Base-by-base conservation (phyloP, 2,113 vertebrate species). In the Kobus ellipsiprymnus region DNA sequence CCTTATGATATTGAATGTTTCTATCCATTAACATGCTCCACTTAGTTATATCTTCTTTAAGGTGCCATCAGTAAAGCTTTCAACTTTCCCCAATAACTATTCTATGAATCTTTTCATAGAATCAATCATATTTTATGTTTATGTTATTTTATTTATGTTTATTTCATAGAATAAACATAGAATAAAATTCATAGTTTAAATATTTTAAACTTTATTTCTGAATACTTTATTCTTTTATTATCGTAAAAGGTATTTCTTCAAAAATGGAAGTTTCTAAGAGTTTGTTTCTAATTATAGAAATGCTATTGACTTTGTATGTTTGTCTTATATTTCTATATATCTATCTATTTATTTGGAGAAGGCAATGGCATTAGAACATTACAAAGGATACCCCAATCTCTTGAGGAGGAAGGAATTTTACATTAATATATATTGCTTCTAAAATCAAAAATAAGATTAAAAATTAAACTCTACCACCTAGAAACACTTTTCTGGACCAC, bases 361-460 rank as follows among this genome's bases (percentile, higher is more conserved):
- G 52, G 52, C 52, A 54, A 54, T 54, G 52, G 52, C 52, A 54
- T 90, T 83, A 29, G 71, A 93, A 82, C 4, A 30, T 82, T 96
- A 44, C 52, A 48, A 91, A 17, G 60, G 36, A 62, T 87, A 44
- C 6, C 23, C 3, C 12, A 93, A 90, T 74, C 11, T 71, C 46
- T 86, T 90, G 15, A 33, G 16, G 17, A 95, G 27, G 55, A 90
- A 96, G 25, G 1, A 40, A 84, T 55, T 93, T 91, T 81, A 77
- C 44, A 46, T 13, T 52, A 96, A 40, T 44, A 90, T 64, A 83
- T 21, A 93, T 52, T 78, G 25, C 82, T 95, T 97, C 74, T 93
- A 60, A 97, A 97, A 84, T 89, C 57, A 57, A 96, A 93, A 95
- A 48, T 55, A 54, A 10, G 44, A 74, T 59, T 88, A 67, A 71